These are phyloP conservation scores for Montipora capricornis DNA, from an alignment of 64 coral and sea anemone genomes.

Conservation along the genomic window DNA sequence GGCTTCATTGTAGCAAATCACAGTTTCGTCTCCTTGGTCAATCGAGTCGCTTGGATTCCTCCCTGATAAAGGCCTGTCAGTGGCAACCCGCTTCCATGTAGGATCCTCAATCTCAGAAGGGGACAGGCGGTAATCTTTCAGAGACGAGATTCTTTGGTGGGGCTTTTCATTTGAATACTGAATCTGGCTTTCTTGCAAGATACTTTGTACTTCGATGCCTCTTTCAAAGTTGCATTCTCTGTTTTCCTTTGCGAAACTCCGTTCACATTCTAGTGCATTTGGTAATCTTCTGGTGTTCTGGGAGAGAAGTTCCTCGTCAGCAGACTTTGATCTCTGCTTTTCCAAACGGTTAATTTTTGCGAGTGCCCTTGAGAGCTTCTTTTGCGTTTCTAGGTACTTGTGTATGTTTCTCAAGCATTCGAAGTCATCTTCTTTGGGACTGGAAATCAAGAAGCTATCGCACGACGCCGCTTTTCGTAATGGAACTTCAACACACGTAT, in stretches of 20 bases:
- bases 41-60: background rate
- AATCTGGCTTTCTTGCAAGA: background rate
- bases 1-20: background rate
- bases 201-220: background rate
- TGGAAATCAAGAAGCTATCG: constrained; percentile 1
- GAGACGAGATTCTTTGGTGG: background rate
- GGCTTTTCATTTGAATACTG: background rate
- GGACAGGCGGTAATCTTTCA: background rate
- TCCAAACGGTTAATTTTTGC: background rate
- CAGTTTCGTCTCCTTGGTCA: background rate
- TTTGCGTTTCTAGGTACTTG: constrained; percentile 13
- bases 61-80: too few species aligned
- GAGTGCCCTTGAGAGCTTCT: constrained; percentile 5
- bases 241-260: background rate
- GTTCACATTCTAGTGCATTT: background rate
- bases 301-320: background rate
- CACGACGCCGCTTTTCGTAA: background rate
- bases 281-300: background rate
- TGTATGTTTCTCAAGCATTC: constrained; percentile 18
- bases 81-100: background rate
- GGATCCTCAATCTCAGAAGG: background rate
- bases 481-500: background rate
- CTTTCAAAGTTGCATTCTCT: background rate
- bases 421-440: constrained; percentile 37
- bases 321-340: background rate